Percentiles rank a stretch among this genome's conserved stretches.
Evolutionary conservation across 2,888 invertebrate species (phyloP).

Genomic region (Nymphalis c-album): DNA sequence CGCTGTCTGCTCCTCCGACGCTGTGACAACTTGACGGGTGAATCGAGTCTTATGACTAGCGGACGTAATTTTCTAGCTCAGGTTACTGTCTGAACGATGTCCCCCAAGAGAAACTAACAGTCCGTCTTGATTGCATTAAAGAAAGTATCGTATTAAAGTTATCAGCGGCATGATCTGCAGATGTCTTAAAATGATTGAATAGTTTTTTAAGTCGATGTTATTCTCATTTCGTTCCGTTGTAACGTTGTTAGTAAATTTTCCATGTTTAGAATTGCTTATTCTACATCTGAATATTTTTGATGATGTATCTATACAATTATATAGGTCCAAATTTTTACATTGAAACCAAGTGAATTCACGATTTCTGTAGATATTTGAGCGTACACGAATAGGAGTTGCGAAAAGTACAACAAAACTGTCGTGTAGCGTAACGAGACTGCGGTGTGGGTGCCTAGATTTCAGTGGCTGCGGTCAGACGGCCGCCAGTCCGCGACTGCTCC

Average conservation of each 20-base stretch:
- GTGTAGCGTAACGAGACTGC: slow-evolving; percentile 75
- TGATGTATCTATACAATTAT: neutral
- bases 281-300: neutral
- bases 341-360: neutral
- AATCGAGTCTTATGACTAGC: slow-evolving; percentile 38
- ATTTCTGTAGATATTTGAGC: neutral
- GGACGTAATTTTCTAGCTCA: slow-evolving; percentile 38
- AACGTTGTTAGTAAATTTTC: neutral
- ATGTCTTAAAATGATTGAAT: slow-evolving; percentile 9
- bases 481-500: slow-evolving; percentile 51
- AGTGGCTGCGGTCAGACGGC: slow-evolving; percentile 62
- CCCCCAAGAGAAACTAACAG: slow-evolving; percentile 34
- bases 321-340: neutral
- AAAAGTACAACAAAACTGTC: slow-evolving; percentile 67
- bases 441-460: slow-evolving; percentile 63
- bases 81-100: slow-evolving; percentile 40
- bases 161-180: slow-evolving; percentile 21
- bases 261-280: too few relatives aligned
- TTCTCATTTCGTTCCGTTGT: neutral
- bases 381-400: slow-evolving; percentile 55
- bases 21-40: slow-evolving; percentile 39
- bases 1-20: slow-evolving; percentile 27
- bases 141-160: slow-evolving; percentile 31
- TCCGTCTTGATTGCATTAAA: slow-evolving; percentile 31
- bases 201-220: neutral